Conservation (phyloP, 2,113 vertebrate species). For the Erythrocercus mccallii region DNA sequence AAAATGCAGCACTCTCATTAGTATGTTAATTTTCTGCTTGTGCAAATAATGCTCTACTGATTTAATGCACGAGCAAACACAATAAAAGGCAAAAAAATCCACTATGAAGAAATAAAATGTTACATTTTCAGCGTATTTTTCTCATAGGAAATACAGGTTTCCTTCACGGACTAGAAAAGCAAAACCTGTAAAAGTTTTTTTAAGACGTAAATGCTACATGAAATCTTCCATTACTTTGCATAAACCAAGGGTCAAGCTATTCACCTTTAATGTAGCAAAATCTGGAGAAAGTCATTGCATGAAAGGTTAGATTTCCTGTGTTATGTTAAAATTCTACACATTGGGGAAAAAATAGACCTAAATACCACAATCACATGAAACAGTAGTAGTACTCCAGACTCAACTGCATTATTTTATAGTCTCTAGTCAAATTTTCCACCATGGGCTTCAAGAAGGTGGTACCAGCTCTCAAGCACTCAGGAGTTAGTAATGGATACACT, state of each 20-base stretch:
- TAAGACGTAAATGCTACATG: neutral
- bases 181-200: neutral
- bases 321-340: neutral
- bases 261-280: neutral
- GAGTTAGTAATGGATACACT: slow-evolving; percentile 22
- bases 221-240: neutral
- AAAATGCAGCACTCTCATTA: neutral
- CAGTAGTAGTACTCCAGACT: slow-evolving; percentile 21
- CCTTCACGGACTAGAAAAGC: neutral
- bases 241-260: neutral
- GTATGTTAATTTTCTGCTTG: slow-evolving; percentile 12
- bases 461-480: neutral
- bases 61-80: neutral
- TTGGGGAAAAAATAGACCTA: neutral
- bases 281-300: neutral
- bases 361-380: neutral
- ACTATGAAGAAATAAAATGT: neutral
- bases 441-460: neutral
- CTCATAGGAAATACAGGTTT: neutral
- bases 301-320: neutral
- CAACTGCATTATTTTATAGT: neutral
- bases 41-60: neutral
- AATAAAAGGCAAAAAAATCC: neutral
- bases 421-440: neutral
- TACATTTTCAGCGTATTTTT: neutral